Conservation (phyloP, 2,888 invertebrate species). For the Agrilus cyanescens region DNA sequence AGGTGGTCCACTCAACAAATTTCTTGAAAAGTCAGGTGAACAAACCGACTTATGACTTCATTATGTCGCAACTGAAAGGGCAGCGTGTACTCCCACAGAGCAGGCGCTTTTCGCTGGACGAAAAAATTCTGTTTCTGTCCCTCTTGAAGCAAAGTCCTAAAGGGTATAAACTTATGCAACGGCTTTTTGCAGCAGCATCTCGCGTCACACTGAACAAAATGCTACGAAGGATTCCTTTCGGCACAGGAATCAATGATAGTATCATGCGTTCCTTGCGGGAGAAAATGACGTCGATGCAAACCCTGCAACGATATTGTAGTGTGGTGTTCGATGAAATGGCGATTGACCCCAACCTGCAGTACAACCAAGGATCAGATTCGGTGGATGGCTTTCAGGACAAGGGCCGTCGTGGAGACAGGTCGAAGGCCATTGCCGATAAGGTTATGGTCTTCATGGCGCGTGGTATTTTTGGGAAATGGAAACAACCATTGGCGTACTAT, state of each 20-base stretch:
- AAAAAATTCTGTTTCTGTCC: slow-evolving; percentile 11
- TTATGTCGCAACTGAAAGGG: too few species aligned
- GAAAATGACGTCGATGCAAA: neutral
- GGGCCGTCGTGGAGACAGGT: neutral
- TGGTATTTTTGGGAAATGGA: slow-evolving; percentile 13
- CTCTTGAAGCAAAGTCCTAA: slow-evolving; percentile 12
- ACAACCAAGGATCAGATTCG: slow-evolving; percentile 1
- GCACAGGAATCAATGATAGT: slow-evolving; percentile 6
- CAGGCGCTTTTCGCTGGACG: too few species aligned
- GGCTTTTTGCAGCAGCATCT: slow-evolving; percentile 10
- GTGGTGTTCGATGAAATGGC: slow-evolving; percentile 11
- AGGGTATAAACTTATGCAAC: slow-evolving; percentile 8
- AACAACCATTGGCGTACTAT: slow-evolving; percentile 9
- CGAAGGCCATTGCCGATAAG: slow-evolving; percentile 8
- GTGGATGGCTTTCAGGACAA: slow-evolving; percentile 7
- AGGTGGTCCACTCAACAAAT: too few species aligned
- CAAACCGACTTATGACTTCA: too few species aligned
- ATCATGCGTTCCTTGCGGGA: neutral
- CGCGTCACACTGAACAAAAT: slow-evolving; percentile 7
- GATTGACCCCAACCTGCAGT: slow-evolving; percentile 3
- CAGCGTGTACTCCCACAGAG: too few species aligned
- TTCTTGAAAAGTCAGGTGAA: too few species aligned
- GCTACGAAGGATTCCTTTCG: slow-evolving; percentile 8
- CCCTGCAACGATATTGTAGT: slow-evolving; percentile 3
- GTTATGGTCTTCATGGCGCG: slow-evolving; percentile 7